Percentiles rank a stretch among this genome's conserved stretches.
phyloP scores from a whole-genome alignment of 2,113 vertebrate species.

The Enhydra lutris region DNA sequence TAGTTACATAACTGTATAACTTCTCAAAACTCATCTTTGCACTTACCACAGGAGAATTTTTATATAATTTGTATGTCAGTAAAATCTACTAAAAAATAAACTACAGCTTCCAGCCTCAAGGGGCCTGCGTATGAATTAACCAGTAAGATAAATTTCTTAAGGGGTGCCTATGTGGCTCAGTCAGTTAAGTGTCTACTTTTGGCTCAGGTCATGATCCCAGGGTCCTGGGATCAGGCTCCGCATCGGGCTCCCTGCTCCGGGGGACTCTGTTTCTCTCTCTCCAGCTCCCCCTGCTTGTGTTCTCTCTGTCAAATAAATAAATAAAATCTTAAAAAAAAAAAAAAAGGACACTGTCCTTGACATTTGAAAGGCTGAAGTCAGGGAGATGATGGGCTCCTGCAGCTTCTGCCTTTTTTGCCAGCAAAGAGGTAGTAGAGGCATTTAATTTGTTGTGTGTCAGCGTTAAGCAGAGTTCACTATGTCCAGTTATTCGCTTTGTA shows the following conservation, averaged over 20 bases:
- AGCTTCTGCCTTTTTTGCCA: background rate
- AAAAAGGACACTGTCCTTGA: background rate
- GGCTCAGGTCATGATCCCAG: no score
- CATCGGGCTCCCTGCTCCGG: no score
- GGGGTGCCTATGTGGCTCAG: no score
- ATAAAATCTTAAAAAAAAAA: background rate
- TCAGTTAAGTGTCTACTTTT: no score
- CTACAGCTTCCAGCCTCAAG: background rate
- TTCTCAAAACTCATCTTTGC: background rate
- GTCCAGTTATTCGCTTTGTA: background rate
- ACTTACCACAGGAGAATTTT: background rate
- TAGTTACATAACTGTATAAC: background rate
- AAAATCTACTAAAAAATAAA: background rate
- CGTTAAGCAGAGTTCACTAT: background rate
- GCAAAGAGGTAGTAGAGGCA: background rate
- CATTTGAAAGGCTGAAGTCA: background rate
- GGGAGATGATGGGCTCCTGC: background rate
- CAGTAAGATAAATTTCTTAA: background rate
- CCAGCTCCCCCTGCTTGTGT: no score
- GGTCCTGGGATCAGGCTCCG: no score
- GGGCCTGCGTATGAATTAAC: background rate
- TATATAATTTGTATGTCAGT: background rate
- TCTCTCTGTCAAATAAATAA: background rate
- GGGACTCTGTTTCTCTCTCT: no score
- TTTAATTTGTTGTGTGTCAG: conserved; percentile 1